Evolutionary conservation across 2,888 invertebrate species (phyloP).

Genomic region (Aleiodes leptofemur): DNA sequence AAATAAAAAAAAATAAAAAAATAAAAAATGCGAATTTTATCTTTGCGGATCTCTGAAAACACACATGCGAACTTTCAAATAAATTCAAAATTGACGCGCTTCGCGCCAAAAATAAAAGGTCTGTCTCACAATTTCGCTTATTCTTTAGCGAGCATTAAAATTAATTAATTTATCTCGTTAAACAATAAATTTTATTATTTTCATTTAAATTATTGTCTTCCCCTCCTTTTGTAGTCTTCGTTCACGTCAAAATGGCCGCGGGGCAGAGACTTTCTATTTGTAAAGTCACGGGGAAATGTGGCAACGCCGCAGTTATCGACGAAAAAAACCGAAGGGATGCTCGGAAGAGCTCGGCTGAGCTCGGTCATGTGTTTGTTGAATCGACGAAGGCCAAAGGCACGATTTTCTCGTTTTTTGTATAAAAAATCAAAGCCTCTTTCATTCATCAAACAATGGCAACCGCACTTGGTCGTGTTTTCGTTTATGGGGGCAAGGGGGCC

Average conservation of each 20-base stretch:
- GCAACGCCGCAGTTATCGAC: not conserved
- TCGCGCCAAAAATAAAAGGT: not conserved
- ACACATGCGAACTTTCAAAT: too few species aligned
- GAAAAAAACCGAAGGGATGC: conserved; percentile 1
- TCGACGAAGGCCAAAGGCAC: conserved; percentile 6
- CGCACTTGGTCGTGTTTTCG: conserved; percentile 85
- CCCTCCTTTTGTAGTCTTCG: not conserved
- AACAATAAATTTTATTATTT: not conserved
- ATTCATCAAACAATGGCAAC: conserved; percentile 72
- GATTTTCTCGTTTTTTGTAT: not conserved
- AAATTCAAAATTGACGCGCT: too few species aligned
- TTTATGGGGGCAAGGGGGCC: conserved; percentile 98
- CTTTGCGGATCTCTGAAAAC: too few species aligned
- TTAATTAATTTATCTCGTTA: too few species aligned
- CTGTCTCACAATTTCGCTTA: too few species aligned
- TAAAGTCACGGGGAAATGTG: not conserved
- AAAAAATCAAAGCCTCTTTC: conserved; percentile 28
- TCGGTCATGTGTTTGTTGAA: conserved; percentile 19
- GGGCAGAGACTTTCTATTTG: not conserved
- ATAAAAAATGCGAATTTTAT: too few species aligned
- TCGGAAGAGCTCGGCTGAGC: not conserved
- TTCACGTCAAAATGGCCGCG: conserved; percentile 24
- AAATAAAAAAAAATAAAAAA: too few species aligned
- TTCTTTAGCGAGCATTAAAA: too few species aligned
- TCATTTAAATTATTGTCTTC: too few species aligned